Evolutionary conservation across 2,888 invertebrate genomes (phyloP).

Genomic region (Nephrotoma flavescens): DNA sequence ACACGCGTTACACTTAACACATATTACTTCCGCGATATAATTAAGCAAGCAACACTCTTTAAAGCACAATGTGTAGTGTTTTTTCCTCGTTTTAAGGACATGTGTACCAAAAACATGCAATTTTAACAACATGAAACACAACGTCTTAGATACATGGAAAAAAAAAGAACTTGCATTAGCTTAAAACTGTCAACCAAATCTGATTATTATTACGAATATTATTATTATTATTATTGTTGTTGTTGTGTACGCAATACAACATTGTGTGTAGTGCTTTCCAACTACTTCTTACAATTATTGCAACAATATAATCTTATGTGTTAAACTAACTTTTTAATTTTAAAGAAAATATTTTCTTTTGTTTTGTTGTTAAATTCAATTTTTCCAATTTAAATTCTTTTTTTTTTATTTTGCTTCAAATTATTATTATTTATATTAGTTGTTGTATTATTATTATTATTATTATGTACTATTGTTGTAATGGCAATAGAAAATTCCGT

Average conservation of each 20-base stretch:
- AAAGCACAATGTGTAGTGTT: background rate
- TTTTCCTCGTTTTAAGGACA: background rate
- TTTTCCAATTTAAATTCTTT: conserved; percentile 2
- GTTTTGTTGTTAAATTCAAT: conserved; percentile 1
- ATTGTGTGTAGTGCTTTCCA: background rate
- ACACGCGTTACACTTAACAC: background rate
- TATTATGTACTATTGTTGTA: background rate
- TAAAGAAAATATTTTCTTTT: background rate
- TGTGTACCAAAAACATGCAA: background rate
- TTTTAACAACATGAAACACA: background rate
- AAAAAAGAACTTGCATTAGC: background rate
- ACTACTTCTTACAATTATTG: background rate
- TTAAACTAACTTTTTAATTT: background rate
- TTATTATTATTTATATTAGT: conserved; percentile 1
- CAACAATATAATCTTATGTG: background rate
- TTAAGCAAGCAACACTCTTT: background rate
- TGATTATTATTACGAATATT: background rate
- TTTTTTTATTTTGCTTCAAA: background rate
- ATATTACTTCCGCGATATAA: background rate
- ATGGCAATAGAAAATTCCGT: conserved; percentile 2
- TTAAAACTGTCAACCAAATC: background rate
- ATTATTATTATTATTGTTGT: background rate
- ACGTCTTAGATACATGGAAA: background rate
- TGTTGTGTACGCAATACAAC: background rate
- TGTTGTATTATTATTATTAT: background rate